Percentiles rank a stretch among this genome's conserved stretches.
Conservation (phyloP, 1,140 invertebrate species). For the Pseudomyrmex dendroicus region DNA sequence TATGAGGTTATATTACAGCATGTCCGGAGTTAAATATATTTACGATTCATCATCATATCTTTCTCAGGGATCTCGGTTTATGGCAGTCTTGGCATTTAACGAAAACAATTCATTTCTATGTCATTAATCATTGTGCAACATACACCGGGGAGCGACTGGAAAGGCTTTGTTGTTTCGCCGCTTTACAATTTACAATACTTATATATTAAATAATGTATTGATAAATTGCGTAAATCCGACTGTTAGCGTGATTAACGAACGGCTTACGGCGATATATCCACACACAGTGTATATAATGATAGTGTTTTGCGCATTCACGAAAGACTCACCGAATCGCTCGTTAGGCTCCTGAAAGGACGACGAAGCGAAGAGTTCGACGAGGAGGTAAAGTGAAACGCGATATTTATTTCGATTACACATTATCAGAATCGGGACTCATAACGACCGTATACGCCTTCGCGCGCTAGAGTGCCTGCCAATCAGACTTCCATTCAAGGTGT, state of each 20-base stretch:
- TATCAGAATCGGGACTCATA: slow-evolving; percentile 35
- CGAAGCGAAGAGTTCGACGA: slow-evolving; percentile 13
- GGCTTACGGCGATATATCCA: background rate
- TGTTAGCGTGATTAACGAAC: slow-evolving; percentile 27
- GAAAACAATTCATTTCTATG: slow-evolving; percentile 3
- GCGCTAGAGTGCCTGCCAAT: slow-evolving; percentile 34
- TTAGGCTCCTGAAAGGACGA: slow-evolving; percentile 42
- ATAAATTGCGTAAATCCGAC: slow-evolving; percentile 19
- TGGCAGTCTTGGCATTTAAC: slow-evolving; percentile 2
- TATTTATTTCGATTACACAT: slow-evolving; percentile 44
- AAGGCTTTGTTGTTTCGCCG: slow-evolving; percentile 6
- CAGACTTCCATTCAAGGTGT: slow-evolving; percentile 49
- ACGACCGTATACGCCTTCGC: slow-evolving; percentile 19
- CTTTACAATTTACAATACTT: background rate
- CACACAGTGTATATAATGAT: slow-evolving; percentile 5
- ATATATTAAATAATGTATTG: background rate
- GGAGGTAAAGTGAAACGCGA: slow-evolving; percentile 8
- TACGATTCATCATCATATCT: slow-evolving; percentile 21
- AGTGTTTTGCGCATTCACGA: background rate
- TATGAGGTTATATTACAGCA: background rate
- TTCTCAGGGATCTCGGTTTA: background rate
- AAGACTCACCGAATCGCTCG: slow-evolving; percentile 32
- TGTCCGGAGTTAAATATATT: background rate
- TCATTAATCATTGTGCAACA: slow-evolving; percentile 28
- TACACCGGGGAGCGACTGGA: background rate